A percentile compares a stretch with the other conserved stretches of the same genome.
Evolutionary conservation across 1,140 invertebrate genomes (phyloP).

Genomic region (Nasonia longicornis): DNA sequence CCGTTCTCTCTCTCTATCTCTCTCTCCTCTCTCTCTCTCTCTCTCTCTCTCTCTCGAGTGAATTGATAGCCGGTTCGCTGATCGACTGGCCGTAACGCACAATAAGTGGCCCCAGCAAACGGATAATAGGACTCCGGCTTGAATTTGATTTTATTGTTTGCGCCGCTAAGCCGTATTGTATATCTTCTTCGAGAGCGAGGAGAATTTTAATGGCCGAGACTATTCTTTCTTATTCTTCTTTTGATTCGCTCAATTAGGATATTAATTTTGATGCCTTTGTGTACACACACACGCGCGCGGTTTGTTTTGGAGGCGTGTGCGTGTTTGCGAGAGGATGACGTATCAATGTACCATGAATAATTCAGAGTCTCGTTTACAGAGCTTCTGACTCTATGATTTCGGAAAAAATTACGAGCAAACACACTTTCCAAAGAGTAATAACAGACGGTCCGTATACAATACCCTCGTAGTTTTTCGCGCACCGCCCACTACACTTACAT

Average conservation of each 20-base stretch:
- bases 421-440: not conserved
- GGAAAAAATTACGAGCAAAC: not conserved
- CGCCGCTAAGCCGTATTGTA: not conserved
- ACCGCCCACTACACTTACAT: not conserved
- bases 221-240: not conserved
- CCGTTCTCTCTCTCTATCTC: not conserved
- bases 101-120: slow-evolving; percentile 22
- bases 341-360: not conserved
- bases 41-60: not conserved
- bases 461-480: not conserved
- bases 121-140: slow-evolving; percentile 5
- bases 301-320: no score
- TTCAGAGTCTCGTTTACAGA: not conserved
- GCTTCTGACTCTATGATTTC: no score
- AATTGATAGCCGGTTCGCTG: slow-evolving; percentile 29
- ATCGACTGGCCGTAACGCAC: slow-evolving; percentile 29
- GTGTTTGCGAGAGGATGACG: no score
- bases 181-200: not conserved
- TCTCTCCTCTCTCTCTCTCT: not conserved
- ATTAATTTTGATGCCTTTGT: not conserved
- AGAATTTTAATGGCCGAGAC: not conserved
- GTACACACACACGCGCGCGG: not conserved
- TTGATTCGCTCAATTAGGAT: not conserved
- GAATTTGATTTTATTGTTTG: slow-evolving; percentile 1
- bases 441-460: not conserved